phyloP scores from a whole-genome alignment of 92 coral and sea anemone genomes.

The Porites rus region DNA sequence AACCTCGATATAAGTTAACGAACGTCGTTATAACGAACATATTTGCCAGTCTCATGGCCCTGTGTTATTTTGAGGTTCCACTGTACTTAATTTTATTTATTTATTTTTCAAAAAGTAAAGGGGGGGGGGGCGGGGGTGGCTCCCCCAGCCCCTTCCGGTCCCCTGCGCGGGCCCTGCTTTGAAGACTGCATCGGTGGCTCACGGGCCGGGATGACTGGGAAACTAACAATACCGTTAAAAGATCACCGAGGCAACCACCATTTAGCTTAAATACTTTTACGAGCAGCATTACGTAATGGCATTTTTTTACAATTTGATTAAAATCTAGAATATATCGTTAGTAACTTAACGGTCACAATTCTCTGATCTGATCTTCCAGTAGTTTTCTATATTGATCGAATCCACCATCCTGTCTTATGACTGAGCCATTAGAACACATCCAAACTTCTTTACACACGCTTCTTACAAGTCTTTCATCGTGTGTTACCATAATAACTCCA shows the following conservation, averaged over 20 bases:
- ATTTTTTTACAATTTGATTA: not conserved
- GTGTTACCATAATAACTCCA: constrained; percentile 90
- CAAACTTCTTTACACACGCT: constrained; percentile 88
- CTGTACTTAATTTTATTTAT: no score
- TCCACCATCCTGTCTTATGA: constrained; percentile 83
- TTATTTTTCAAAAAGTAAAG: no score
- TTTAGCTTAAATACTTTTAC: not conserved
- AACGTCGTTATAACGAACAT: no score
- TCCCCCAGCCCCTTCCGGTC: no score
- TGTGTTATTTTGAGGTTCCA: no score
- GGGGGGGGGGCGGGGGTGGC: no score
- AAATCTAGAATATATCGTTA: not conserved
- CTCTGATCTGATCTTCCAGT: constrained; percentile 79
- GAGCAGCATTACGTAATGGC: not conserved
- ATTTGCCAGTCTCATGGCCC: no score
- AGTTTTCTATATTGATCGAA: constrained; percentile 81
- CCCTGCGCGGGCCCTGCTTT: no score
- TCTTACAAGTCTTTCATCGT: constrained; percentile 87
- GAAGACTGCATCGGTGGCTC: no score
- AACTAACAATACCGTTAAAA: no score
- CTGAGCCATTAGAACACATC: constrained; percentile 75
- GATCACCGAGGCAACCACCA: not conserved
- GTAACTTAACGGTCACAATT: constrained; percentile 1
- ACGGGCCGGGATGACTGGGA: no score
- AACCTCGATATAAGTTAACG: no score